Evolutionary conservation across 1,140 invertebrate species (phyloP).

Genomic region (Cydia pomonella): DNA sequence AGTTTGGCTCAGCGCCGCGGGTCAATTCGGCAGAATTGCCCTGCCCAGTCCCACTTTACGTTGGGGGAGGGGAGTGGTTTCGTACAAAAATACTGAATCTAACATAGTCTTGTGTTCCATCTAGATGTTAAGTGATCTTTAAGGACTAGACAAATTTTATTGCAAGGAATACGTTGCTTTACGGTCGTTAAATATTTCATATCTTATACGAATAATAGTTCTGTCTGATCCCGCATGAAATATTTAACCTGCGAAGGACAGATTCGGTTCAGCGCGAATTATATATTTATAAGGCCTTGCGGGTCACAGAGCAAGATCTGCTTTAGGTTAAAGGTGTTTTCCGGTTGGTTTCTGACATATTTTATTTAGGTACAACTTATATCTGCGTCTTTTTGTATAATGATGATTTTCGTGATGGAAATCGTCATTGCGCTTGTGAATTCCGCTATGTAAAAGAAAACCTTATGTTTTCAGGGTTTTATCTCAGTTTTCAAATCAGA

Average conservation of each 20-base stretch:
- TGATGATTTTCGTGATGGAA: too few species aligned
- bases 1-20: too few species aligned
- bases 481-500: too few species aligned
- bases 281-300: background rate
- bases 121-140: background rate
- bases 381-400: too few species aligned
- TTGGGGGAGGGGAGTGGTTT: too few species aligned
- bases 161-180: background rate
- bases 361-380: background rate
- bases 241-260: background rate
- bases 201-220: background rate
- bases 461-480: too few species aligned
- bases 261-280: background rate
- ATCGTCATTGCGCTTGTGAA: too few species aligned
- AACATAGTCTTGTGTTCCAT: background rate
- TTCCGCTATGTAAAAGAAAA: too few species aligned
- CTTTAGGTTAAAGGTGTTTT: background rate
- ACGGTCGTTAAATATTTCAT: constrained; percentile 8
- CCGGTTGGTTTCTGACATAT: background rate
- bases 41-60: too few species aligned
- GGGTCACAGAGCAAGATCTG: background rate
- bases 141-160: background rate
- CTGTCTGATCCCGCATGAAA: background rate
- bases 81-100: too few species aligned
- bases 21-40: too few species aligned